Conservation (phyloP, 2,797 vertebrate species). For the Staurois parvus region DNA sequence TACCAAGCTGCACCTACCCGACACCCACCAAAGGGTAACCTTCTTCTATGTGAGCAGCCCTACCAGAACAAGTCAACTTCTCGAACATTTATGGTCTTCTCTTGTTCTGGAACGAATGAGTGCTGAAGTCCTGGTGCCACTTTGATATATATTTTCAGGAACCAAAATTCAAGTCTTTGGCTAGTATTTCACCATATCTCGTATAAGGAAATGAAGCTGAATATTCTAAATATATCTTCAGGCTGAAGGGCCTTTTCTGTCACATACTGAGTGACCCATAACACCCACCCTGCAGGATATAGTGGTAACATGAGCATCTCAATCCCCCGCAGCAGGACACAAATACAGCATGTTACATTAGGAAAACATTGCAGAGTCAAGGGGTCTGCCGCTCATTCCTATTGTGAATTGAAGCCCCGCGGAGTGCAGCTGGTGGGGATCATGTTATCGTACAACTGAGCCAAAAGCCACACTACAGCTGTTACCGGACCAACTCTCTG, state of each 20-base stretch:
- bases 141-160: too few species aligned
- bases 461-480: neutral
- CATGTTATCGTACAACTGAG: neutral
- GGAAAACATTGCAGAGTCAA: neutral
- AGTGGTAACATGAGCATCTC: neutral
- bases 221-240: neutral
- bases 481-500: neutral
- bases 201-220: neutral
- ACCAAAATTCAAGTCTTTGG: too few species aligned
- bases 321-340: neutral
- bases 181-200: too few species aligned
- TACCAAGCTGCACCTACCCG: too few species aligned
- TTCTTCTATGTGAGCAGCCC: too few species aligned
- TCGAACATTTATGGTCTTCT: too few species aligned
- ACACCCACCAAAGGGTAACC: too few species aligned
- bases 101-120: too few species aligned
- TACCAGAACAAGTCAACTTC: too few species aligned
- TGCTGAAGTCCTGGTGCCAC: too few species aligned
- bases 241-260: neutral
- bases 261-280: neutral
- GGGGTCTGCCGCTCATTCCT: neutral
- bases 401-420: neutral
- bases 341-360: conserved; percentile 6
- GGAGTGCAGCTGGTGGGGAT: conserved; percentile 2
- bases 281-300: neutral